Percentiles rank a stretch among this genome's conserved stretches.
Evolutionary conservation across 2,113 vertebrate species (phyloP).

Genomic region (Maccullochella peelii): DNA sequence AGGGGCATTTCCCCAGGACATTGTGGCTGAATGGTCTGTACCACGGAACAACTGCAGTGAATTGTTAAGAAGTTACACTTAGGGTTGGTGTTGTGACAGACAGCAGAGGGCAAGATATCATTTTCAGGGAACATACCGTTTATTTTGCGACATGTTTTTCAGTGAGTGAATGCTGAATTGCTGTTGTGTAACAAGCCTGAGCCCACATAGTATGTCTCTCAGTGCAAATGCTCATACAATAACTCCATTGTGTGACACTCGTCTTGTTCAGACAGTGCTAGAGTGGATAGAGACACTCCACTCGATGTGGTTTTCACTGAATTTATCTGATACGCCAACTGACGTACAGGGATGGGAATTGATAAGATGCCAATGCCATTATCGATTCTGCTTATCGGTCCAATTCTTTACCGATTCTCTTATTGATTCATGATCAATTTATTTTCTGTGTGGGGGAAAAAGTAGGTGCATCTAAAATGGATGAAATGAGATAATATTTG

Average conservation of each 20-base stretch:
- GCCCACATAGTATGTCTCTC: conserved; percentile 9
- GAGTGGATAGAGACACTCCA: conserved; percentile 1
- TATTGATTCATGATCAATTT: too few relatives aligned
- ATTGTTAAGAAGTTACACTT: not conserved
- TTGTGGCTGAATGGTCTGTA: not conserved
- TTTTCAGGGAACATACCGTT: not conserved
- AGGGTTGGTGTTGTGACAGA: not conserved
- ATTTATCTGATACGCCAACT: not conserved
- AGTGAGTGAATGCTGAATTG: not conserved
- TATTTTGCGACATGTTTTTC: not conserved
- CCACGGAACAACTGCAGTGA: not conserved
- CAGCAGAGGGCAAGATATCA: not conserved
- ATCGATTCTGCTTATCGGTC: too few relatives aligned
- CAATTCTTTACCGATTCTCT: too few relatives aligned
- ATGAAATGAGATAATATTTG: too few relatives aligned
- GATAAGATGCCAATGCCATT: too few relatives aligned
- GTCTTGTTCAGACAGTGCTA: conserved; percentile 1
- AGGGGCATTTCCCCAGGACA: not conserved
- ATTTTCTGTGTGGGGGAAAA: too few relatives aligned
- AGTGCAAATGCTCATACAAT: conserved; percentile 24
- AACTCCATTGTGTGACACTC: conserved; percentile 17
- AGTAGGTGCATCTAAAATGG: too few relatives aligned
- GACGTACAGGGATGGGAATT: too few relatives aligned
- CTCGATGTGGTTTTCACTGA: conserved; percentile 17
- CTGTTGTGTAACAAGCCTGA: not conserved